These are phyloP conservation scores for Puffinus mauretanicus DNA, from an alignment of 2,113 vertebrate species.

Conservation along the genomic window DNA sequence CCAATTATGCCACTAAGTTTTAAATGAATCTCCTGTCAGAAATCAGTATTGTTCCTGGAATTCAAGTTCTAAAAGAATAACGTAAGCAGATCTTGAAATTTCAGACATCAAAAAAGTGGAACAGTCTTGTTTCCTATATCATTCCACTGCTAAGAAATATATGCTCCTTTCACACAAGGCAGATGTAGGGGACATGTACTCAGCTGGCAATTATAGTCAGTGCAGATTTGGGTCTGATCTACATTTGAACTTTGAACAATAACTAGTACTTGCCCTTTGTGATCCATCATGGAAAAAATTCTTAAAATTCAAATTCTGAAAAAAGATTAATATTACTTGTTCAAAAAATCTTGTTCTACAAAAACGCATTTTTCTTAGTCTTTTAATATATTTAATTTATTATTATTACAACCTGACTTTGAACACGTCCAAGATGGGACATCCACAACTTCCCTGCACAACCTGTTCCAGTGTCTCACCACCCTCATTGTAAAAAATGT, in stretches of 20 bases:
- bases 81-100: not conserved
- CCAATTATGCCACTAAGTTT: not conserved
- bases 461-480: not conserved
- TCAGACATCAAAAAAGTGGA: not conserved
- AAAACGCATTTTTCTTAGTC: not conserved
- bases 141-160: not conserved
- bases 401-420: not conserved
- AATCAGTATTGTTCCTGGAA: not conserved
- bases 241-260: not conserved
- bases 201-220: not conserved
- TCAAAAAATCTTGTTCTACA: not conserved
- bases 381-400: not conserved
- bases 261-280: not conserved
- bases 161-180: not conserved
- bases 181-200: not conserved
- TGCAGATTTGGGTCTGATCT: not conserved
- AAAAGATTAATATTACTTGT: not conserved
- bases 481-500: fast-evolving
- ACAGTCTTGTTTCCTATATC: fast-evolving
- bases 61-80: not conserved
- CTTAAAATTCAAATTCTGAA: not conserved
- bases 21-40: not conserved
- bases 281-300: not conserved
- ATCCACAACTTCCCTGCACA: not conserved
- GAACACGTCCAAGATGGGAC: fast-evolving